phyloP scores from a whole-genome alignment of 2,888 invertebrate species.

The Leucophenga montana region DNA sequence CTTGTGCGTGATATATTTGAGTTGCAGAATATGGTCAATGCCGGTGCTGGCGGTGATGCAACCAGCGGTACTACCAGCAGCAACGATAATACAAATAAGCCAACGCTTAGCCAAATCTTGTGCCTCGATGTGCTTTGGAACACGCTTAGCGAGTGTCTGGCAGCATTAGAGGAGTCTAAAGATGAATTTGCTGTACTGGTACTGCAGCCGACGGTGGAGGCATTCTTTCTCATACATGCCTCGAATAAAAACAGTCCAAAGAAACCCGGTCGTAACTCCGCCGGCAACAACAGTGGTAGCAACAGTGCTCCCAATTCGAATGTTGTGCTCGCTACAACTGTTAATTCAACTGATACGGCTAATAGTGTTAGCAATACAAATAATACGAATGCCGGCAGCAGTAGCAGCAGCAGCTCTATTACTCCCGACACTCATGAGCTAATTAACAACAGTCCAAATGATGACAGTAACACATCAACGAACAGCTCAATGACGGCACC shows the following conservation, averaged over 20 bases:
- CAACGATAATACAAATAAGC: constrained; percentile 47
- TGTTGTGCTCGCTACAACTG: not conserved
- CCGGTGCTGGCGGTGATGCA: not conserved
- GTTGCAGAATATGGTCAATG: constrained; percentile 36
- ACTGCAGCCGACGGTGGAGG: constrained; percentile 89
- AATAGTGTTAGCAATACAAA: constrained; percentile 14
- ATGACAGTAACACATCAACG: constrained; percentile 3
- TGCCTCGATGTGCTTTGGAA: constrained; percentile 84
- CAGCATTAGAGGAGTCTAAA: constrained; percentile 85
- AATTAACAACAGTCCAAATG: constrained; percentile 4
- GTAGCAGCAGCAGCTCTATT: not conserved
- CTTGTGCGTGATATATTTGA: constrained; percentile 66
- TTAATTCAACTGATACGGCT: constrained; percentile 31
- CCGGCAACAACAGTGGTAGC: constrained; percentile 24
- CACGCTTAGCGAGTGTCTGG: constrained; percentile 84
- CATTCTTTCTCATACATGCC: constrained; percentile 91
- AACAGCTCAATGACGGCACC: not conserved
- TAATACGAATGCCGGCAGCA: constrained; percentile 6
- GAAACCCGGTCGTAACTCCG: constrained; percentile 38
- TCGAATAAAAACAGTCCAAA: constrained; percentile 73
- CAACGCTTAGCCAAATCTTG: constrained; percentile 84
- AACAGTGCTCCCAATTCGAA: not conserved
- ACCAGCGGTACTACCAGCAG: not conserved
- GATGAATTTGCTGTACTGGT: constrained; percentile 92
- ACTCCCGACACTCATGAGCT: not conserved